Evolutionary conservation across 2,113 vertebrate genomes (phyloP).

Genomic region (Anser brachyrhynchus): DNA sequence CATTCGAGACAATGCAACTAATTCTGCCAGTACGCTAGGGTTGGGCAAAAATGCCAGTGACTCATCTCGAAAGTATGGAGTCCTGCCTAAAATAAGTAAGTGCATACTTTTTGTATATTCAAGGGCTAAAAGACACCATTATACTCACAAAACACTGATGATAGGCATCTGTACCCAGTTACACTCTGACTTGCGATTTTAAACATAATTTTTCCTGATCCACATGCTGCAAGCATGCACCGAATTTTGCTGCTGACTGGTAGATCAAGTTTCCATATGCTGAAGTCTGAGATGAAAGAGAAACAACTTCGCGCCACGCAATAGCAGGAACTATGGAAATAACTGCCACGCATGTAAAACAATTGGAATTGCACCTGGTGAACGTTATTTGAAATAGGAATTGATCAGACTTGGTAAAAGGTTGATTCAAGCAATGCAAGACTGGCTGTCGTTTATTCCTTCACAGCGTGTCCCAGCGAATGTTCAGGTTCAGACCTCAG

Average conservation of each 20-base stretch:
- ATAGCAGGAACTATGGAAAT: background rate
- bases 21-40: background rate
- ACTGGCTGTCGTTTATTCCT: background rate
- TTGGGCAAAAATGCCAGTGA: slow-evolving; percentile 9
- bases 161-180: background rate
- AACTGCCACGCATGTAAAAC: background rate
- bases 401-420: background rate
- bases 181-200: background rate
- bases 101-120: background rate
- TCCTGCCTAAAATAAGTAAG: background rate
- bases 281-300: background rate
- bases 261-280: background rate
- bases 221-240: background rate
- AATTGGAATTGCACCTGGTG: background rate
- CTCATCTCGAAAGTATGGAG: background rate
- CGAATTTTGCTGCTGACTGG: background rate
- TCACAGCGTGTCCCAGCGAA: background rate
- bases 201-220: background rate
- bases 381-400: background rate
- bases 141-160: background rate
- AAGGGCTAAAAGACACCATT: background rate
- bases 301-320: background rate
- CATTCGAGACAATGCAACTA: slow-evolving; percentile 38
- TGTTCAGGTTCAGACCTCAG: background rate
- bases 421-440: background rate